phyloP scores from a whole-genome alignment of 2,888 invertebrate species.

The Prosopocoilus inquinatus region DNA sequence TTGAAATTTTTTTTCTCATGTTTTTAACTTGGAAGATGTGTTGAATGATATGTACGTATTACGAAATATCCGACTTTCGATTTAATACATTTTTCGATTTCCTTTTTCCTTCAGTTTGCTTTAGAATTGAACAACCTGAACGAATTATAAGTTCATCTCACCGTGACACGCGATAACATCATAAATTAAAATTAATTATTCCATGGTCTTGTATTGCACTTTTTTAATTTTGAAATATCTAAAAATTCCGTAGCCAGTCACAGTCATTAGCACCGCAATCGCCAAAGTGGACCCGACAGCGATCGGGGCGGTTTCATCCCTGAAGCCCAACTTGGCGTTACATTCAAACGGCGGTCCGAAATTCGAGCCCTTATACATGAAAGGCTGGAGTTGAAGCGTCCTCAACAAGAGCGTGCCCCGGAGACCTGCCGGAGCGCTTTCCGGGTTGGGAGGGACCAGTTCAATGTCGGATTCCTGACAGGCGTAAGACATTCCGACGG shows the following conservation, averaged over 20 bases:
- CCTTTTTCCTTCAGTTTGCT: too few species aligned
- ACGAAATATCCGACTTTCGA: too few species aligned
- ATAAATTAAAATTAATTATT: conserved; percentile 52
- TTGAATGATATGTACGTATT: too few species aligned
- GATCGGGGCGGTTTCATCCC: conserved; percentile 83
- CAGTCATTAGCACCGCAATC: conserved; percentile 74
- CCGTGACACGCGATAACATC: too few species aligned
- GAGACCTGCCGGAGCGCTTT: conserved; percentile 42
- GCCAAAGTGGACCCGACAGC: conserved; percentile 82
- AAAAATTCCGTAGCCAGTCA: conserved; percentile 82
- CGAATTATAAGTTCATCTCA: too few species aligned
- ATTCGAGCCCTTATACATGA: conserved; percentile 79
- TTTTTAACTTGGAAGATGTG: too few species aligned
- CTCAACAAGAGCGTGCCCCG: conserved; percentile 43
- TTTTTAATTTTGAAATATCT: conserved; percentile 87
- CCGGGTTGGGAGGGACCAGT: conserved; percentile 52
- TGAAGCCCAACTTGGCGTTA: conserved; percentile 54
- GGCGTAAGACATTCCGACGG: conserved; percentile 80
- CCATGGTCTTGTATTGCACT: conserved; percentile 90
- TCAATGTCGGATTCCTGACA: conserved; percentile 72
- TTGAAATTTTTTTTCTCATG: too few species aligned
- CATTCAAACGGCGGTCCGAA: conserved; percentile 71
- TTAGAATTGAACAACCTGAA: too few species aligned
- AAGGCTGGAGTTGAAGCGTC: conserved; percentile 74
- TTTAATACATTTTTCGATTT: too few species aligned